Evolutionary conservation across 2,113 vertebrate species (phyloP).

Genomic region (Oncorhynchus clarkii): DNA sequence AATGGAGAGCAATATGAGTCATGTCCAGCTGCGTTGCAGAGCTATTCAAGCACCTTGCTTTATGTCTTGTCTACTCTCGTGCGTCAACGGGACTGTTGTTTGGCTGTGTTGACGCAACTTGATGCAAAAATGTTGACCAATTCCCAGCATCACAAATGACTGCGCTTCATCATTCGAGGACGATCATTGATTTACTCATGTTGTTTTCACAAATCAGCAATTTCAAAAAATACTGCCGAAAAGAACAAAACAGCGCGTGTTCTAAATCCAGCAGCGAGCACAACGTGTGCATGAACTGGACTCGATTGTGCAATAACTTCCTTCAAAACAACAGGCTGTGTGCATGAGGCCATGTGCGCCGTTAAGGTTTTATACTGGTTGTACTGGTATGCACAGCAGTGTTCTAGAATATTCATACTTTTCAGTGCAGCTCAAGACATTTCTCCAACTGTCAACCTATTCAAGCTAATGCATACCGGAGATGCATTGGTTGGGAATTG

Average conservation of each 20-base stretch:
- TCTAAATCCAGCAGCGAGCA: background rate
- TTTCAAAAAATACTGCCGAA: background rate
- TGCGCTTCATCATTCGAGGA: no score
- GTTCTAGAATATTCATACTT: no score
- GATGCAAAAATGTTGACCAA: no score
- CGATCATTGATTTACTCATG: no score
- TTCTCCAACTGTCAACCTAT: no score
- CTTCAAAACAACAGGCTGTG: constrained; percentile 54
- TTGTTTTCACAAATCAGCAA: background rate
- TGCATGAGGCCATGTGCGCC: constrained; percentile 51
- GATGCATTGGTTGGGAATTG: no score
- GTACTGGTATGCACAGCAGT: no score
- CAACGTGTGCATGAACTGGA: background rate
- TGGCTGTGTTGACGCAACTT: no score
- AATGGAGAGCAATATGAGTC: background rate
- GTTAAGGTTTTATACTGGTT: background rate
- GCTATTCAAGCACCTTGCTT: no score
- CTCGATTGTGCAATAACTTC: constrained; percentile 53
- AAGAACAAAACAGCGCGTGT: constrained; percentile 2
- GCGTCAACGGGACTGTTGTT: background rate
- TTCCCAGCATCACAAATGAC: no score
- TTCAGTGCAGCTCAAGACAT: no score
- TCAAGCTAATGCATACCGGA: no score
- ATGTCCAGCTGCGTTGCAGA: background rate
- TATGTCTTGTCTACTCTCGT: background rate